phyloP scores from a whole-genome alignment of 2,888 invertebrate genomes.

The Plebejus melissa region DNA sequence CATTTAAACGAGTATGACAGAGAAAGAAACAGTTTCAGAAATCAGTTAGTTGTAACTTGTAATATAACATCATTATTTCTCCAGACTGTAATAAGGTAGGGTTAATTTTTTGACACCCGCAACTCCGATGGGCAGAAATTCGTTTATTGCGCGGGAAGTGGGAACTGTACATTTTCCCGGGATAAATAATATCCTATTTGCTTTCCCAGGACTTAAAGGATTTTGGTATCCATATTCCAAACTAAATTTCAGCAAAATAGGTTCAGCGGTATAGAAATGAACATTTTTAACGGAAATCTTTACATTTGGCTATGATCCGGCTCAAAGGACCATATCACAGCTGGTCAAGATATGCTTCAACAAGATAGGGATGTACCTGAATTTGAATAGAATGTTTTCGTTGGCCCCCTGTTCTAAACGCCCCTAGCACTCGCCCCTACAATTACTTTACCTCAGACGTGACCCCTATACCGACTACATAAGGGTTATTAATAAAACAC shows the following conservation, averaged over 20 bases:
- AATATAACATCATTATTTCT: not conserved
- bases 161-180: too few species aligned
- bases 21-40: not conserved
- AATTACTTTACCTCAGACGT: not conserved
- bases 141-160: too few species aligned
- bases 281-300: not conserved
- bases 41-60: not conserved
- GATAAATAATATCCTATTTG: too few species aligned
- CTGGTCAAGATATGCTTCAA: slow-evolving; percentile 19
- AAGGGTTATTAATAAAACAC: not conserved
- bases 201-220: too few species aligned
- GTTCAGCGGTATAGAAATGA: too few species aligned
- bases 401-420: slow-evolving; percentile 17
- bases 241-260: too few species aligned
- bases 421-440: slow-evolving; percentile 17
- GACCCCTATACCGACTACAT: not conserved
- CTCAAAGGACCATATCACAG: not conserved
- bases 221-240: too few species aligned
- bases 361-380: slow-evolving; percentile 26
- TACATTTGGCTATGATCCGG: not conserved
- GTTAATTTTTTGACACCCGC: not conserved
- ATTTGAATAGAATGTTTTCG: not conserved
- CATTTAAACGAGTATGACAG: not conserved
- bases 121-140: too few species aligned
- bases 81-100: not conserved